Percentiles rank a stretch among this genome's conserved stretches.
Evolutionary conservation across 2,797 vertebrate genomes (phyloP).

Genomic region (Nannoperca australis): DNA sequence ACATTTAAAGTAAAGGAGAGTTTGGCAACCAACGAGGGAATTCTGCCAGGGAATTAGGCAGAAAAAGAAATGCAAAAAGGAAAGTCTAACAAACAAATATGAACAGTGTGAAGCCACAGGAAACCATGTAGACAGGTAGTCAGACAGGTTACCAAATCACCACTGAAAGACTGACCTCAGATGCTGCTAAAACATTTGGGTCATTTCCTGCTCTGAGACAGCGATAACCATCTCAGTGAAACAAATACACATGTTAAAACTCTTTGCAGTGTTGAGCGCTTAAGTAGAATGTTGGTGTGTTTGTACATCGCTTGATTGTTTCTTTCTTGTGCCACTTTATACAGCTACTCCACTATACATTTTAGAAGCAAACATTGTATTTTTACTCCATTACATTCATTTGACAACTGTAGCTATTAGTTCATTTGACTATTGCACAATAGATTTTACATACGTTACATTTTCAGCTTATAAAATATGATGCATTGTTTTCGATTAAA

Average conservation of each 20-base stretch:
- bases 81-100: not conserved
- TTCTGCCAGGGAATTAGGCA: not conserved
- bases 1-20: not conserved
- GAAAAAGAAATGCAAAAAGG: not conserved
- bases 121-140: constrained; percentile 17
- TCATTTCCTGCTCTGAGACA: constrained; percentile 66
- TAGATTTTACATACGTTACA: not conserved
- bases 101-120: not conserved
- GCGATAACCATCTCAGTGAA: constrained; percentile 43
- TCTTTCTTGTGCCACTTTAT: not conserved
- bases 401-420: not conserved
- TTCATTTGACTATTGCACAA: not conserved
- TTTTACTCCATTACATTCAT: not conserved
- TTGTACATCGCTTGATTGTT: not conserved
- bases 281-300: too few species aligned
- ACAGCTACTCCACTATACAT: not conserved
- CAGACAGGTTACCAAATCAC: constrained; percentile 14
- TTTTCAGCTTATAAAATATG: not conserved
- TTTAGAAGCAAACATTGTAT: not conserved
- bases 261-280: not conserved
- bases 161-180: constrained; percentile 37
- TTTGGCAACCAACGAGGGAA: not conserved
- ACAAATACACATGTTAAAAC: constrained; percentile 12
- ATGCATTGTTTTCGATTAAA: not conserved
- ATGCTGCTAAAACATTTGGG: constrained; percentile 48